A percentile compares a stretch with the other conserved stretches of the same genome.
Evolutionary conservation across 2,888 invertebrate genomes (phyloP).

Genomic region (Pocota personata): DNA sequence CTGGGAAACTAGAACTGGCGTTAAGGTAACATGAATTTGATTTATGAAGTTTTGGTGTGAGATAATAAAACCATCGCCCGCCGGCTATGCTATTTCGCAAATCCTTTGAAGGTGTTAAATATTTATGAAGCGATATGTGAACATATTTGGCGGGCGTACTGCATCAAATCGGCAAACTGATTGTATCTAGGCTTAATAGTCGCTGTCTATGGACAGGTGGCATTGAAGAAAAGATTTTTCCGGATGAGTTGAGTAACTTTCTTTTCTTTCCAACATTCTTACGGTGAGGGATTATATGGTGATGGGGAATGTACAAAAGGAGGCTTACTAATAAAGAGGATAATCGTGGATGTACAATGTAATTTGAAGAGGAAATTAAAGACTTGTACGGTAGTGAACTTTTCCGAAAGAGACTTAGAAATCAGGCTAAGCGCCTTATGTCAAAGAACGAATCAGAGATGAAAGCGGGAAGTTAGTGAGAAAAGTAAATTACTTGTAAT

Average conservation of each 20-base stretch:
- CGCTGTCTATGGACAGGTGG: not conserved
- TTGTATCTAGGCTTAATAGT: not conserved
- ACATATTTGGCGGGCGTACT: not conserved
- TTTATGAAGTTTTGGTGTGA: slow-evolving; percentile 46
- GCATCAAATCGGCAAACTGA: not conserved
- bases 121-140: not conserved
- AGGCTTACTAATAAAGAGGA: not conserved
- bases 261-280: not conserved
- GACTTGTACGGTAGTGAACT: not conserved
- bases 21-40: slow-evolving; percentile 32
- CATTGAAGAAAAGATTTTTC: not conserved
- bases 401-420: no score
- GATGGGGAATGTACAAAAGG: no score
- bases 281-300: not conserved
- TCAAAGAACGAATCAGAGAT: no score
- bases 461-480: no score
- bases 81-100: not conserved
- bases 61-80: slow-evolving; percentile 35
- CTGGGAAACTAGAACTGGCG: not conserved
- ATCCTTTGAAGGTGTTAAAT: slow-evolving; percentile 15
- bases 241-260: not conserved
- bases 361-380: not conserved
- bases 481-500: no score
- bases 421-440: no score
- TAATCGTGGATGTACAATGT: not conserved